These are phyloP conservation scores for Erebia aethiops DNA, from an alignment of 2,888 invertebrate genomes.

Conservation along the genomic window DNA sequence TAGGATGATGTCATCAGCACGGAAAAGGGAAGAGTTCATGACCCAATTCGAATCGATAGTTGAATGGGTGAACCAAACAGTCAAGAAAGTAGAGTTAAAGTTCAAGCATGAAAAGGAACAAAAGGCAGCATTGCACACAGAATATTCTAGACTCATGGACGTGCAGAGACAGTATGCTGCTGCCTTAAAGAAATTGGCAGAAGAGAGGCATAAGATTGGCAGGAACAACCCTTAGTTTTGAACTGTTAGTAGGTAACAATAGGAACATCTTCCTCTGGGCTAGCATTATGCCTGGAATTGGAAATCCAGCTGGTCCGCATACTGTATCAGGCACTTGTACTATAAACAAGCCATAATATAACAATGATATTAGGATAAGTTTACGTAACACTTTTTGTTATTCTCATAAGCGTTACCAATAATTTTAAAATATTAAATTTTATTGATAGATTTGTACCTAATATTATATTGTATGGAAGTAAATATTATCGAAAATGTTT, in stretches of 20 bases:
- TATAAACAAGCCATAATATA: no score
- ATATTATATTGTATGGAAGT: no score
- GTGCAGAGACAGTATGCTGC: conserved; percentile 76
- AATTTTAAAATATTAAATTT: no score
- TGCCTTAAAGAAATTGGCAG: conserved; percentile 69
- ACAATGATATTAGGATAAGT: no score
- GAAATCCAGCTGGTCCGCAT: no score
- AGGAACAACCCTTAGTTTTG: conserved; percentile 10
- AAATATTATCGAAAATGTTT: no score
- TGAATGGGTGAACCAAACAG: conserved; percentile 93
- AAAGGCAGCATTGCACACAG: conserved; percentile 62
- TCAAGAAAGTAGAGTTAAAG: conserved; percentile 87
- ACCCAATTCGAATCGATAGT: conserved; percentile 95
- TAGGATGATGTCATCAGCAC: conserved; percentile 92
- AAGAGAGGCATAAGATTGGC: conserved; percentile 52
- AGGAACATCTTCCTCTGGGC: no score
- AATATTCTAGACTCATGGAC: conserved; percentile 71
- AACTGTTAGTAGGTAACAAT: background rate
- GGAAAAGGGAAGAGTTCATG: conserved; percentile 94
- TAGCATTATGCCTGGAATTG: no score
- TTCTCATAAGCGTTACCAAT: no score
- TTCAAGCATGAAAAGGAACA: conserved; percentile 68
- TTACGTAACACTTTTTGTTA: no score
- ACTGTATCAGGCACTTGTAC: no score
- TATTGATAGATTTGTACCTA: no score